phyloP scores from a whole-genome alignment of 2,113 vertebrate species.

The Xiphophorus hellerii region DNA sequence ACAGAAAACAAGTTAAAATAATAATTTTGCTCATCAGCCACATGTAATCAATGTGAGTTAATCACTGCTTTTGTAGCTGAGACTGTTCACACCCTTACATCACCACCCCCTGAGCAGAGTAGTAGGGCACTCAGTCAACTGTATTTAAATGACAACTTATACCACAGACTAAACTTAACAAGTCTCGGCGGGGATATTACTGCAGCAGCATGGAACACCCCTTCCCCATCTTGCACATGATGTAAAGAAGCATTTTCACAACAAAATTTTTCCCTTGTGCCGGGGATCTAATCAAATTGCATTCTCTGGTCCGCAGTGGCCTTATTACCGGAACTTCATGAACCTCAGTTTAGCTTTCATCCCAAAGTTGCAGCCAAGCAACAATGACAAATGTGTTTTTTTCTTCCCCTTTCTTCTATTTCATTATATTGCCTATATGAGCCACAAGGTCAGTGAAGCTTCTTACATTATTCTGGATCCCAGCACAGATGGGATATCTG shows the following conservation, averaged over 20 bases:
- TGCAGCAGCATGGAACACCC: conserved; percentile 4
- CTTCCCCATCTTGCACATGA: conserved; percentile 1
- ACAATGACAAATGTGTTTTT: not conserved
- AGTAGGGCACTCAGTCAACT: conserved; percentile 24
- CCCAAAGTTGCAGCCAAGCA: not conserved
- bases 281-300: conserved; percentile 4
- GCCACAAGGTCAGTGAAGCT: conserved; percentile 36
- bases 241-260: conserved; percentile 17
- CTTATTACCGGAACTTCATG: conserved; percentile 53
- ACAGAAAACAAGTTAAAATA: not conserved
- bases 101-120: conserved; percentile 28
- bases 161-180: conserved; percentile 50
- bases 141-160: conserved; percentile 52
- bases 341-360: conserved; percentile 13
- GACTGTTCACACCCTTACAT: conserved; percentile 27
- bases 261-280: conserved; percentile 12
- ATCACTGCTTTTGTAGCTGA: conserved; percentile 13
- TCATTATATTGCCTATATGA: conserved; percentile 8
- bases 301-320: conserved; percentile 47
- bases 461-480: conserved; percentile 1
- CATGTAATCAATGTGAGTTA: conserved; percentile 16
- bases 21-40: not conserved
- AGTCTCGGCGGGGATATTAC: conserved; percentile 52
- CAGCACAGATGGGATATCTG: not conserved
- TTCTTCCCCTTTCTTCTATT: not conserved